A percentile compares a stretch with the other conserved stretches of the same genome.
Conservation (phyloP, 2,113 vertebrate species). For the Gulo gulo region DNA sequence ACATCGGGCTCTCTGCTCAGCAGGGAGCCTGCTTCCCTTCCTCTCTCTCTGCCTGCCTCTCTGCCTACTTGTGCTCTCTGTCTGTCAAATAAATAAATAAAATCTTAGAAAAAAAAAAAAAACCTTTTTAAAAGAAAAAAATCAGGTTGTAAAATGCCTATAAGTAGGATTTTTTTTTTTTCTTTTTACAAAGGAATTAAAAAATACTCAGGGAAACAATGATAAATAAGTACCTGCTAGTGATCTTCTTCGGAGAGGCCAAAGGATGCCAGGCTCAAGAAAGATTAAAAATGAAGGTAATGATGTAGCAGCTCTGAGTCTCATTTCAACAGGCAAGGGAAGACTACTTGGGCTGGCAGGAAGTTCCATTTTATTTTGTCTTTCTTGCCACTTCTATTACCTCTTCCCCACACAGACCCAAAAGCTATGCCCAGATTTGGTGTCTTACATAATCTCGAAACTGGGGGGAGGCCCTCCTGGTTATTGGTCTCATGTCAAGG, state of each 20-base stretch:
- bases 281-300: not conserved
- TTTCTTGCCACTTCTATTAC: not conserved
- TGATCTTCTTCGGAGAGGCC: not conserved
- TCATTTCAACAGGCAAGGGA: not conserved
- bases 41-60: no score
- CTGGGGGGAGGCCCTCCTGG: not conserved
- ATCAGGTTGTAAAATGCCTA: not conserved
- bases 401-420: not conserved
- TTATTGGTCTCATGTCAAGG: not conserved
- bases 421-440: not conserved
- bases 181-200: not conserved
- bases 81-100: no score
- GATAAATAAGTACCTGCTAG: not conserved
- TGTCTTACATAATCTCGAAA: not conserved
- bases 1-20: no score
- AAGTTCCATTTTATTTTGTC: not conserved
- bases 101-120: no score
- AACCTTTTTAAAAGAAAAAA: not conserved
- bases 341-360: not conserved
- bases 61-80: no score
- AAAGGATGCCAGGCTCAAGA: not conserved
- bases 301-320: not conserved
- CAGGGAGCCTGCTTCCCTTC: no score
- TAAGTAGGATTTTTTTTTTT: not conserved
- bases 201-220: not conserved